Percentiles rank a stretch among this genome's conserved stretches.
These are phyloP conservation scores for Sebastes oblongus DNA, from an alignment of 2,797 vertebrate genomes.

Conservation along the genomic window DNA sequence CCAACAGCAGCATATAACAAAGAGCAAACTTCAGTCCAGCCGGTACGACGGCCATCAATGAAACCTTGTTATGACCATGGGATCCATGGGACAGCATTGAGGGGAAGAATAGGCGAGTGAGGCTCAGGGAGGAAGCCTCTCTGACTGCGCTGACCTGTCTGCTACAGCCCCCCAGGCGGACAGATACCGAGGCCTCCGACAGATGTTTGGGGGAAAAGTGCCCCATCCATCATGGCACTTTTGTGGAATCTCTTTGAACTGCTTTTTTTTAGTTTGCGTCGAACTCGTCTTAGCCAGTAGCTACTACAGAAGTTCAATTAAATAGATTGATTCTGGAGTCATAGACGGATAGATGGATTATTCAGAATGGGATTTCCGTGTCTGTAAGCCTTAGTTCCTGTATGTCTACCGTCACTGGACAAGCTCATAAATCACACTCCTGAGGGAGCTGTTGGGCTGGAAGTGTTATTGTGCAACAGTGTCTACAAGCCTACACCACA, in stretches of 20 bases:
- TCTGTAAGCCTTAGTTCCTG: slow-evolving; percentile 40
- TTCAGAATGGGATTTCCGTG: slow-evolving; percentile 17
- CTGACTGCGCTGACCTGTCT: too few relatives aligned
- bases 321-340: background rate
- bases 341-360: background rate
- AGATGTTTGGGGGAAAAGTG: too few relatives aligned
- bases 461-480: slow-evolving; percentile 60
- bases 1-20: too few relatives aligned
- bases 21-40: too few relatives aligned
- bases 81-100: too few relatives aligned
- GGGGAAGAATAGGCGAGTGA: too few relatives aligned
- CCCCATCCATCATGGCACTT: slow-evolving; percentile 66
- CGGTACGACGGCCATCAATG: too few relatives aligned
- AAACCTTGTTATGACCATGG: too few relatives aligned
- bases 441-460: slow-evolving; percentile 45
- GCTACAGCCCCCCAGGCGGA: too few relatives aligned
- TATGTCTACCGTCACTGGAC: slow-evolving; percentile 35
- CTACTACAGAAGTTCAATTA: background rate
- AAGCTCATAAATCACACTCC: slow-evolving; percentile 11
- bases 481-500: slow-evolving; percentile 44
- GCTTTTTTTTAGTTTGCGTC: slow-evolving; percentile 20
- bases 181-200: too few relatives aligned
- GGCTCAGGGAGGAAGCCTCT: too few relatives aligned
- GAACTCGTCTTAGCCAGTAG: background rate
- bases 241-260: slow-evolving; percentile 73